Percentiles rank a stretch among this genome's conserved stretches.
These are phyloP conservation scores for Chromoteleia sp. DNA, from an alignment of 2,888 invertebrate genomes.

Conservation along the genomic window DNA sequence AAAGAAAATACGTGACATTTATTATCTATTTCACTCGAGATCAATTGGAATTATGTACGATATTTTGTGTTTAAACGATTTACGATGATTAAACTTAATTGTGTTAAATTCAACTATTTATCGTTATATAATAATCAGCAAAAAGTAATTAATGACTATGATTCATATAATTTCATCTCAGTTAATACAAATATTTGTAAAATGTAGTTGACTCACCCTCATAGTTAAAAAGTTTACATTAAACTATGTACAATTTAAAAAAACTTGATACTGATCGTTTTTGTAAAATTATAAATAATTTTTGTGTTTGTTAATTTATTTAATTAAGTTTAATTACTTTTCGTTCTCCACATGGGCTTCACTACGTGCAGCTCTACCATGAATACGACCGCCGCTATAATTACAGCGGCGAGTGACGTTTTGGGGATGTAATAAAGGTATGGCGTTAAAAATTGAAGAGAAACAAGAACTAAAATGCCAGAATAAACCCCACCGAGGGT, in stretches of 20 bases:
- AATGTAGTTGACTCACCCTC: too few relatives aligned
- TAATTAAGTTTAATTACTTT: too few relatives aligned
- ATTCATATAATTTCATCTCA: too few relatives aligned
- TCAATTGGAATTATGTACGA: conserved; percentile 6
- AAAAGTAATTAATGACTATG: not conserved
- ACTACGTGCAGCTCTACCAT: conserved; percentile 89
- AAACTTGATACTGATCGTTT: too few relatives aligned
- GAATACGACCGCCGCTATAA: conserved; percentile 90
- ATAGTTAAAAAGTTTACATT: too few relatives aligned
- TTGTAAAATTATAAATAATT: too few relatives aligned
- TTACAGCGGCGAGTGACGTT: conserved; percentile 89
- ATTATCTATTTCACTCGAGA: conserved; percentile 16
- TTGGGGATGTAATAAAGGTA: conserved; percentile 88
- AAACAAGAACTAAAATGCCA: conserved; percentile 86
- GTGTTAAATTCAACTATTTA: conserved; percentile 1
- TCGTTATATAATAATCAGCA: not conserved
- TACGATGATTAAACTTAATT: conserved; percentile 7
- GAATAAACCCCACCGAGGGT: conserved; percentile 89
- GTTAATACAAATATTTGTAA: too few relatives aligned
- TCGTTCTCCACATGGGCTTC: conserved; percentile 88
- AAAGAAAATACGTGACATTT: conserved; percentile 73
- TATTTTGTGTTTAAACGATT: conserved; percentile 7
- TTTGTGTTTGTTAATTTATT: too few relatives aligned
- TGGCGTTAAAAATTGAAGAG: conserved; percentile 88
- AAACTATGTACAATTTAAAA: too few relatives aligned